phyloP scores from a whole-genome alignment of 2,888 invertebrate genomes.

The Synanthedon myopaeformis region DNA sequence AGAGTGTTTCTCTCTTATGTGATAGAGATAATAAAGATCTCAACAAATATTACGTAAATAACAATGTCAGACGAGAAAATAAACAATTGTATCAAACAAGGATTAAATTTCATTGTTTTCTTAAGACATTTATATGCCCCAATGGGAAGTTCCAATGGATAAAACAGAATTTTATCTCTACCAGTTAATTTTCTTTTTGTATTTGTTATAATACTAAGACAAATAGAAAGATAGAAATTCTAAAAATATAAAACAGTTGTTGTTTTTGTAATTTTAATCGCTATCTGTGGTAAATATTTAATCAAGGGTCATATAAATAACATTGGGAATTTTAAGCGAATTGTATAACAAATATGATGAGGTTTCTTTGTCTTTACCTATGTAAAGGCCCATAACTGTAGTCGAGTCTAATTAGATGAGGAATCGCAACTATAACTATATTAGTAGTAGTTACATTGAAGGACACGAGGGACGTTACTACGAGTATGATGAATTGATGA shows the following conservation, averaged over 20 bases:
- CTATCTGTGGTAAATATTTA: slow-evolving; percentile 1
- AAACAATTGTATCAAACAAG: background rate
- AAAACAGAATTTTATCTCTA: too few relatives aligned
- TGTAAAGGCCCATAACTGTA: too few relatives aligned
- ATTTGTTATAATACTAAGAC: slow-evolving; percentile 1
- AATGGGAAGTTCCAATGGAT: background rate
- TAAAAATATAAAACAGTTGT: too few relatives aligned
- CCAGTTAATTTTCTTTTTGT: background rate
- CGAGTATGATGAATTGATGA: too few relatives aligned
- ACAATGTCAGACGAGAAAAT: background rate
- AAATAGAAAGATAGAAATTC: background rate
- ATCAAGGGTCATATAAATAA: background rate
- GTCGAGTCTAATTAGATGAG: too few relatives aligned
- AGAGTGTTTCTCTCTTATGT: background rate
- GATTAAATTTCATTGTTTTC: slow-evolving; percentile 2
- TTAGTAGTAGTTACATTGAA: too few relatives aligned
- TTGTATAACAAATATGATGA: too few relatives aligned
- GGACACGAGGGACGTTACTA: too few relatives aligned
- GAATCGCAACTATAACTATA: too few relatives aligned
- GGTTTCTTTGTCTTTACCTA: too few relatives aligned
- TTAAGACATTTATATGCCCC: slow-evolving; percentile 2
- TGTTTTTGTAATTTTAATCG: too few relatives aligned
- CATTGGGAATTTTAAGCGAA: background rate
- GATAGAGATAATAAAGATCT: background rate
- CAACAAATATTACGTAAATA: background rate